These are phyloP conservation scores for Drosophila nigricruria DNA, from an alignment of 2,888 invertebrate genomes.

Conservation along the genomic window DNA sequence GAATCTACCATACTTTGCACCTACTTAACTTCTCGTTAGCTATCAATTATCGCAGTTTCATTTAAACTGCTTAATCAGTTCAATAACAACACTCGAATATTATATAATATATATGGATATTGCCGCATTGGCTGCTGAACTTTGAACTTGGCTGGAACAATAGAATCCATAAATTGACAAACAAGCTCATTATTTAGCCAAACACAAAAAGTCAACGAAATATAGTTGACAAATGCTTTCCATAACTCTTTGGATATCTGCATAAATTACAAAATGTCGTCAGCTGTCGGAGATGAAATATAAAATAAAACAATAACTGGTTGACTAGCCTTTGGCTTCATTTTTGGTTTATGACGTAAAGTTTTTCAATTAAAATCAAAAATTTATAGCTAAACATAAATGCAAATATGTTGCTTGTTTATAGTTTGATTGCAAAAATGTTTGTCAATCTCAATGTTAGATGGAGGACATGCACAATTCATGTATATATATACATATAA, in stretches of 20 bases:
- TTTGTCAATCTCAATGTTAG: background rate
- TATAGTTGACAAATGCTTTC: conserved; percentile 31
- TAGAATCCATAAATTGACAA: conserved; percentile 28
- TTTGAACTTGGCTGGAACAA: conserved; percentile 53
- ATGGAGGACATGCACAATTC: too few species aligned
- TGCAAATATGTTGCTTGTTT: background rate
- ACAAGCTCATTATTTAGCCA: conserved; percentile 18
- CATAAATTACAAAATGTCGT: conserved; percentile 52
- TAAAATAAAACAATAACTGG: conserved; percentile 29
- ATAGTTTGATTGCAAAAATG: background rate
- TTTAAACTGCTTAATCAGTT: background rate
- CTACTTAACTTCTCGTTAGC: conserved; percentile 1
- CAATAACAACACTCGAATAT: background rate
- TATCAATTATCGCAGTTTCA: background rate
- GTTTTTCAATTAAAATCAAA: conserved; percentile 4
- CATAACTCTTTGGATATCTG: conserved; percentile 11
- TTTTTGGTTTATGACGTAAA: conserved; percentile 34
- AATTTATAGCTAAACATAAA: conserved; percentile 1
- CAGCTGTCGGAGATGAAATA: conserved; percentile 19
- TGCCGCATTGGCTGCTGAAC: conserved; percentile 20
- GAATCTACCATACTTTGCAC: background rate
- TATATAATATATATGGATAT: background rate
- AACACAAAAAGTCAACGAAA: conserved; percentile 18
- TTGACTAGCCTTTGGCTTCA: conserved; percentile 15
- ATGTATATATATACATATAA: background rate